Base-by-base conservation (phyloP, 1,140 invertebrate species). In the Lepidotrigona ventralis region DNA sequence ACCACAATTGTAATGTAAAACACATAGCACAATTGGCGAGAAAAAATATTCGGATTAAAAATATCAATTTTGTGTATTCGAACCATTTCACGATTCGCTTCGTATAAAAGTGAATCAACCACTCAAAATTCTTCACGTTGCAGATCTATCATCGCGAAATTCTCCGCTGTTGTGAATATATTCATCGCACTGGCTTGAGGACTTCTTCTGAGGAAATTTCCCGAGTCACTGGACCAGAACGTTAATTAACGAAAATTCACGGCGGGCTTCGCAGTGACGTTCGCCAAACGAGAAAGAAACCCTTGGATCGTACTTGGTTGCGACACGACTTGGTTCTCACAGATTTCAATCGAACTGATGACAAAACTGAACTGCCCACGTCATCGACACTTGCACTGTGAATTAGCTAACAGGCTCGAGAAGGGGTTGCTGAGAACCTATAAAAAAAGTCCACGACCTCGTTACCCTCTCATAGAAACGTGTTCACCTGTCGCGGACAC, bases 381-480 rank as follows among this genome's bases (percentile, higher is more conserved):
- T 21, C 58, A 19, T 23, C 21, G 12, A 60, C 0, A 21, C 21
- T 60, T 60, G 11, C 11, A 2, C 58, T 60, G 58, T 60, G 23
- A 60, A 60, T 60, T 60, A 9, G 11, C 58, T n/a, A n/a, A 14
- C 23, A 14, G 17, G 19, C 12, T 12, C 17, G 39, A 23, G 46
- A 21, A 58, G 54, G 69, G 74, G 76, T 46, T 71, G 29, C 23
- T 1, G 66, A 15, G 58, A 73, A 75, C 79, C 53, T 88, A 88
- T 88, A 88, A 86, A 87, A n/a, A 86, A 33, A 12, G 26, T 29
- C 33, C 46, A 21, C 14, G 23, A 21, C 21, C 14, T 77, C n/a
- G 64, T 46, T 58, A n/a, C 0, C 19, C 46, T 26, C 23, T 74
- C 54, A 11, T 68, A 81, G 80, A 39, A 77, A 39, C 77, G 81